phyloP scores from a whole-genome alignment of 2,888 invertebrate genomes.

The Thymelicus lineola region DNA sequence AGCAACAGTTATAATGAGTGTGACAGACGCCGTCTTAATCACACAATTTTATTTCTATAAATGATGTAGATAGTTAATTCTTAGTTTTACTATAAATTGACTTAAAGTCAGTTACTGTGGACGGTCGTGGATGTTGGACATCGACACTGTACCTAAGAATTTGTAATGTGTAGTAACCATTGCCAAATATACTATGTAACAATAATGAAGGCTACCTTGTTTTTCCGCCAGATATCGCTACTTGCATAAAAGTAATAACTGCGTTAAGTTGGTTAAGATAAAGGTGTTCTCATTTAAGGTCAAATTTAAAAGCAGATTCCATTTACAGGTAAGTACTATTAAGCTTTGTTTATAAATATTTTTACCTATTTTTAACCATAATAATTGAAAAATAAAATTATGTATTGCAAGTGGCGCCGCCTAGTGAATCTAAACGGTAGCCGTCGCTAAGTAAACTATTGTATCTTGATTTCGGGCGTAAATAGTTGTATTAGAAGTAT shows the following conservation, averaged over 20 bases:
- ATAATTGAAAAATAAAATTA: background rate
- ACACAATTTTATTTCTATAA: conserved; percentile 53
- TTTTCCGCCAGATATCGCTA: conserved; percentile 8
- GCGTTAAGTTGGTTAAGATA: background rate
- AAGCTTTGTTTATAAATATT: conserved; percentile 1
- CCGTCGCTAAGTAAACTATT: conserved; percentile 28
- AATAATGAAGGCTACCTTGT: conserved; percentile 24
- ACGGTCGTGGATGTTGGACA: conserved; percentile 65
- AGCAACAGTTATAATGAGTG: conserved; percentile 11
- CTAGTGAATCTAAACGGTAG: conserved; percentile 15
- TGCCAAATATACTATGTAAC: conserved; percentile 70
- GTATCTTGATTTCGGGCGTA: conserved; percentile 40
- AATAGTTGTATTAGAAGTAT: conserved; percentile 56
- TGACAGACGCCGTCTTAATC: conserved; percentile 44
- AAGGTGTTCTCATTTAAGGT: background rate
- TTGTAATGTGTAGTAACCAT: conserved; percentile 67
- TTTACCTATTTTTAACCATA: background rate
- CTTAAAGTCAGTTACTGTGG: conserved; percentile 69
- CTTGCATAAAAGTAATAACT: background rate
- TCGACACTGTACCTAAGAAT: conserved; percentile 59
- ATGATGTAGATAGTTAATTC: conserved; percentile 66
- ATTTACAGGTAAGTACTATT: conserved; percentile 8
- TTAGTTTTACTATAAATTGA: conserved; percentile 58
- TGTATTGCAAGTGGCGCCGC: background rate
- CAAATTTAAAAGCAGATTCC: background rate